These are phyloP conservation scores for Schrankia costaestrigalis DNA, from an alignment of 2,888 invertebrate species.

Conservation along the genomic window DNA sequence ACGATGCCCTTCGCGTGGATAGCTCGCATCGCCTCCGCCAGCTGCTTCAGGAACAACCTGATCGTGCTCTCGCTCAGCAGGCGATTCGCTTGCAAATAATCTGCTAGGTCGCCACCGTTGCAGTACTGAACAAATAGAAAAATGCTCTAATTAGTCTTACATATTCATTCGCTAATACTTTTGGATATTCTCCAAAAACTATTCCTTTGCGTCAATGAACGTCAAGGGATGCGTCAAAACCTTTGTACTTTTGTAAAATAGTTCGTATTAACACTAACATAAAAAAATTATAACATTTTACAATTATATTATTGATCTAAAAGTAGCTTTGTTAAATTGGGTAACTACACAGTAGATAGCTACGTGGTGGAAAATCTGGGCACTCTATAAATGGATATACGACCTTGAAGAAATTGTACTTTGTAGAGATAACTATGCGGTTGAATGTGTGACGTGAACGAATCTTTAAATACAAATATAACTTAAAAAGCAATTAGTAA, in stretches of 20 bases:
- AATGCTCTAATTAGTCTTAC: constrained; percentile 21
- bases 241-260: neutral
- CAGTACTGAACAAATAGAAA: constrained; percentile 88
- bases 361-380: constrained; percentile 7
- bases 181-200: constrained; percentile 28
- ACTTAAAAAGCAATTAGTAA: constrained; percentile 31
- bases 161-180: constrained; percentile 20
- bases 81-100: constrained; percentile 96
- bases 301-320: too few relatives aligned
- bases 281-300: too few relatives aligned
- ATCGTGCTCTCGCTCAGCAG: constrained; percentile 99
- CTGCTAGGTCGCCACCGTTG: constrained; percentile 99
- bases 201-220: constrained; percentile 20
- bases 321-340: too few relatives aligned
- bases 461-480: constrained; percentile 23
- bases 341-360: too few relatives aligned
- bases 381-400: constrained; percentile 15
- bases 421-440: constrained; percentile 31
- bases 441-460: constrained; percentile 18
- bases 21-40: constrained; percentile 98
- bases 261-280: too few relatives aligned
- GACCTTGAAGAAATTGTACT: constrained; percentile 19
- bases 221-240: constrained; percentile 12
- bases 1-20: constrained; percentile 98
- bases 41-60: constrained; percentile 94